phyloP scores from a whole-genome alignment of 2,113 vertebrate genomes.

The Mionectes macconnelli region DNA sequence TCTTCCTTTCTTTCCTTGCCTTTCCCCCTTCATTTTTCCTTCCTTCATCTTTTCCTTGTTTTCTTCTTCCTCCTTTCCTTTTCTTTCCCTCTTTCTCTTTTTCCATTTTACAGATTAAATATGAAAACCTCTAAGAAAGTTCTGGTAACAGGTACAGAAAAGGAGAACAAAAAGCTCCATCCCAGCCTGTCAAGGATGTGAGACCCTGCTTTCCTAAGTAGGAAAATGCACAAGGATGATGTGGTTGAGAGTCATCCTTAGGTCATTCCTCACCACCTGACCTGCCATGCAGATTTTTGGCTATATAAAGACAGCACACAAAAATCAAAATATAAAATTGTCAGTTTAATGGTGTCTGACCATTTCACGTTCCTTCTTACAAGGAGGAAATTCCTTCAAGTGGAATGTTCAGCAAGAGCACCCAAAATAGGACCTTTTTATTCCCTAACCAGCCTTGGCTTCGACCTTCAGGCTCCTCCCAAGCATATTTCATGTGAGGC shows the following conservation, averaged over 20 bases:
- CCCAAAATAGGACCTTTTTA: conserved; percentile 46
- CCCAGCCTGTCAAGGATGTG: neutral
- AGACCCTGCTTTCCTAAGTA: neutral
- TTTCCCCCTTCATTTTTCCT: too few relatives aligned
- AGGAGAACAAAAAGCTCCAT: neutral
- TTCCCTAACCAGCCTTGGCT: conserved; percentile 9
- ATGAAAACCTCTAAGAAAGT: neutral
- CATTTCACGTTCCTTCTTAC: neutral
- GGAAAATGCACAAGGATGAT: neutral
- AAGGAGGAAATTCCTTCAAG: conserved; percentile 37
- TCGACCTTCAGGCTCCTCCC: neutral
- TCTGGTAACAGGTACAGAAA: neutral
- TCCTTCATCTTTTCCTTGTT: neutral
- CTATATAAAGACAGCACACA: neutral
- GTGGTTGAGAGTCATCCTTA: neutral
- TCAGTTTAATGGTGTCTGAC: conserved; percentile 8
- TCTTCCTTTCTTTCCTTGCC: too few relatives aligned
- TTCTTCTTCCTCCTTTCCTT: too few relatives aligned
- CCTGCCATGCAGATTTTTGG: neutral
- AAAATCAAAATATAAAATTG: neutral
- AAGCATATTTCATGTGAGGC: conserved; percentile 42
- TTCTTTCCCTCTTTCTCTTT: too few relatives aligned
- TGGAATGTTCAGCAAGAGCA: conserved; percentile 44
- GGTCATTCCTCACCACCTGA: neutral
- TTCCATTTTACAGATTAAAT: neutral